Evolutionary conservation across 1,140 invertebrate species (phyloP).

Genomic region (Lineus longissimus): DNA sequence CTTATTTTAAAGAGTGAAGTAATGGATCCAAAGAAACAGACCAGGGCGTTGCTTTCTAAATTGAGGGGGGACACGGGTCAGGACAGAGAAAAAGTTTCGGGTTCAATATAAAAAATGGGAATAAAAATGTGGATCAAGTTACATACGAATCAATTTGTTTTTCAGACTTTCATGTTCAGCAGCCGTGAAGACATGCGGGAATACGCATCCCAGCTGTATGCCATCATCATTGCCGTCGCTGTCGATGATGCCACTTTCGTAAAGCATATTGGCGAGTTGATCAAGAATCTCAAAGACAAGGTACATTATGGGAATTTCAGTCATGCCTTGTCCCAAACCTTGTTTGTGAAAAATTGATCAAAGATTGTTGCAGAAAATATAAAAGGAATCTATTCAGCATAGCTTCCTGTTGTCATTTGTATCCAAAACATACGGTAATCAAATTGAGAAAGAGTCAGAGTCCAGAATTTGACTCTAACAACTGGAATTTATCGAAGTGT

Average conservation of each 20-base stretch:
- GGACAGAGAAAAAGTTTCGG: too few relatives aligned
- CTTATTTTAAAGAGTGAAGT: too few relatives aligned
- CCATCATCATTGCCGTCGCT: slow-evolving; percentile 61
- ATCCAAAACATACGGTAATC: too few relatives aligned
- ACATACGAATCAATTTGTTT: slow-evolving; percentile 8
- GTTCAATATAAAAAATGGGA: too few relatives aligned
- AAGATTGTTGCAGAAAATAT: slow-evolving; percentile 7
- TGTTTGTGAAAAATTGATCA: slow-evolving; percentile 2
- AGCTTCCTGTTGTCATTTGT: too few relatives aligned
- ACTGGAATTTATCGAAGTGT: too few relatives aligned
- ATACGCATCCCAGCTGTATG: slow-evolving; percentile 65
- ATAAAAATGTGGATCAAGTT: too few relatives aligned
- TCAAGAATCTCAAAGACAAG: slow-evolving; percentile 40
- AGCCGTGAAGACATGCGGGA: slow-evolving; percentile 72
- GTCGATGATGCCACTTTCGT: slow-evolving; percentile 45
- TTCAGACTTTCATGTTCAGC: slow-evolving; percentile 62
- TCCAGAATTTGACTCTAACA: too few relatives aligned
- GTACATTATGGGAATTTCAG: slow-evolving; percentile 30
- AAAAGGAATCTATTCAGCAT: background rate
- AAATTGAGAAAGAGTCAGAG: too few relatives aligned
- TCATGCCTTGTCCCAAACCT: background rate
- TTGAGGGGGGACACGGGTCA: too few relatives aligned
- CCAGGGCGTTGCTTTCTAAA: too few relatives aligned
- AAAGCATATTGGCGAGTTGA: slow-evolving; percentile 35
- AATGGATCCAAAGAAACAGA: too few relatives aligned